Percentiles rank a stretch among this genome's conserved stretches.
These are phyloP conservation scores for Sclerurus mexicanus DNA, from an alignment of 2,113 vertebrate genomes.

Conservation along the genomic window DNA sequence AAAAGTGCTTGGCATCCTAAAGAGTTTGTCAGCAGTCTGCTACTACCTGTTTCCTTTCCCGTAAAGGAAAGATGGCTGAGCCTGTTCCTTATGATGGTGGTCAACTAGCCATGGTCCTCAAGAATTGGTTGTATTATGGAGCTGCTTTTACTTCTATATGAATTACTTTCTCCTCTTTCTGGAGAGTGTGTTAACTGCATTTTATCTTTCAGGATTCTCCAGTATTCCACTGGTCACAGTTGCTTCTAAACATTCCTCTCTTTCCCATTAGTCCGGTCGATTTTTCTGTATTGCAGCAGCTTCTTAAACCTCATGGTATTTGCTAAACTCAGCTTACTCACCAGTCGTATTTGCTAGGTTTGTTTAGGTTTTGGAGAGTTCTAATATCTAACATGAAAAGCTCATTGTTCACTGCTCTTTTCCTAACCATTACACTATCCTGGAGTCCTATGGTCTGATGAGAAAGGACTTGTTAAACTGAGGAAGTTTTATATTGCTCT, in stretches of 20 bases:
- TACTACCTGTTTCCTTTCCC: neutral
- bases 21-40: neutral
- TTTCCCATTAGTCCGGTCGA: neutral
- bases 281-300: neutral
- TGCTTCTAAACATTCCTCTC: neutral
- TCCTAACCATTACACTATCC: neutral
- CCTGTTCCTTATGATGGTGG: neutral
- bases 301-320: neutral
- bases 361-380: neutral
- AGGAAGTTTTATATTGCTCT: neutral
- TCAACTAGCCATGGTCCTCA: neutral
- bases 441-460: neutral
- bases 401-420: neutral
- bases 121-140: neutral
- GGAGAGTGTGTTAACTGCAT: neutral
- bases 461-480: neutral
- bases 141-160: neutral
- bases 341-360: neutral
- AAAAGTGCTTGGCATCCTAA: neutral
- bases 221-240: neutral
- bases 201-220: neutral
- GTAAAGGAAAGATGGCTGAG: neutral
- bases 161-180: neutral
- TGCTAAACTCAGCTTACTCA: neutral
- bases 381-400: neutral